Evolutionary conservation across 2,797 vertebrate genomes (phyloP).

Genomic region (Gadopsis bispinosus): DNA sequence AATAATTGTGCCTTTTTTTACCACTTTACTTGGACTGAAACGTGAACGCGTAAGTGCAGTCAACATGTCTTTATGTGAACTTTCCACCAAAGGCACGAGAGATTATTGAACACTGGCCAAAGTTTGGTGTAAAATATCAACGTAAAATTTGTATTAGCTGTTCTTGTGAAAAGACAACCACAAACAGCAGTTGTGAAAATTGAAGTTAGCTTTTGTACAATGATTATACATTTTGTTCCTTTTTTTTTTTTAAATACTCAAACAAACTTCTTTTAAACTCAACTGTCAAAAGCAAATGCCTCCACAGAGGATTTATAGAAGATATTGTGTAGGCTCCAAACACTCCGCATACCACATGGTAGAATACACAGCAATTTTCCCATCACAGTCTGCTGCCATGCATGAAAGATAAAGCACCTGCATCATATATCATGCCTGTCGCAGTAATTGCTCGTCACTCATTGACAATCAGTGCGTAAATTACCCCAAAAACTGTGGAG

Average conservation of each 20-base stretch:
- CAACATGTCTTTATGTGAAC: constrained; percentile 60
- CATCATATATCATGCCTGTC: constrained; percentile 34
- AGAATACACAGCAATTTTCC: constrained; percentile 51
- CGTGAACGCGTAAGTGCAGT: constrained; percentile 42
- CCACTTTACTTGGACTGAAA: constrained; percentile 42
- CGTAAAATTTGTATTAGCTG: constrained; percentile 30
- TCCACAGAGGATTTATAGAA: constrained; percentile 8
- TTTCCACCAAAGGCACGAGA: constrained; percentile 36
- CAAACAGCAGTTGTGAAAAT: constrained; percentile 31
- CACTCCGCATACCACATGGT: constrained; percentile 48
- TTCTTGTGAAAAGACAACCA: constrained; percentile 26
- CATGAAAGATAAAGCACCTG: constrained; percentile 63
- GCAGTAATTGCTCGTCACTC: constrained; percentile 42
- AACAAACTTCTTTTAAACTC: constrained; percentile 19
- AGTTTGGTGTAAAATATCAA: constrained; percentile 32
- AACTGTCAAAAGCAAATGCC: constrained; percentile 23
- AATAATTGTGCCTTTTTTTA: constrained; percentile 60
- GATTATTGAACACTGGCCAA: constrained; percentile 26
- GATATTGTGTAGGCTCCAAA: constrained; percentile 22
- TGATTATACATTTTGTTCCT: background rate
- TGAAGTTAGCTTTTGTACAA: constrained; percentile 14
- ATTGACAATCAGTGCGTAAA: constrained; percentile 33
- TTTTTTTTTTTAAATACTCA: background rate
- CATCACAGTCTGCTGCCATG: constrained; percentile 39
- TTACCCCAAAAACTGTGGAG: constrained; percentile 21